Evolutionary conservation across 2,797 vertebrate genomes (phyloP).

Genomic region (Adelosebastes latens): DNA sequence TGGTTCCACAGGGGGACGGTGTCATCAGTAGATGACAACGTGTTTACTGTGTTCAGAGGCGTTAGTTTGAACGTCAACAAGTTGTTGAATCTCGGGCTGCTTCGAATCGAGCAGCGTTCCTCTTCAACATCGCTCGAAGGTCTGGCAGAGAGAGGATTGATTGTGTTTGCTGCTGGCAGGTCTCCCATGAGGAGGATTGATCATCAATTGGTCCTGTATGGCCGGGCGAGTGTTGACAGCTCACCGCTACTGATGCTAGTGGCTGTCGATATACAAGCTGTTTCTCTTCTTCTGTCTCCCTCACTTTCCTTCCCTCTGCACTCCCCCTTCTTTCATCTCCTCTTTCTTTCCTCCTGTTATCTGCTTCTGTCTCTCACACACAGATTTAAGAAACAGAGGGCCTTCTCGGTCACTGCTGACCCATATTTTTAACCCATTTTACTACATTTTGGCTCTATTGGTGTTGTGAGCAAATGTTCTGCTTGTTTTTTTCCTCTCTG

Average conservation of each 20-base stretch:
- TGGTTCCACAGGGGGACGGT: background rate
- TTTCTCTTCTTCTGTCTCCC: conserved; percentile 22
- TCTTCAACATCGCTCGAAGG: background rate
- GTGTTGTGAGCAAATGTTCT: conserved; percentile 1
- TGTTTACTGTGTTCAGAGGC: background rate
- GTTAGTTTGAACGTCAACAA: background rate
- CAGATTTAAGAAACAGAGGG: conserved; percentile 3
- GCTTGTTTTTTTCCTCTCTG: background rate
- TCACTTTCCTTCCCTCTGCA: conserved; percentile 9
- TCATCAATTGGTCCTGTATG: conserved; percentile 49
- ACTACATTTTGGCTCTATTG: background rate
- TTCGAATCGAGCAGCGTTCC: conserved; percentile 1
- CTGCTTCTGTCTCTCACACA: background rate
- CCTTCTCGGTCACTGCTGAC: background rate
- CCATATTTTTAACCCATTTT: conserved; percentile 26
- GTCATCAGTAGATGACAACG: background rate
- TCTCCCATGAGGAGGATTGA: conserved; percentile 57
- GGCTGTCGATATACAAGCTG: conserved; percentile 37
- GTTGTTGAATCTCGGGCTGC: background rate
- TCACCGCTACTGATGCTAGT: conserved; percentile 31
- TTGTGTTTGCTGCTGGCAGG: conserved; percentile 36
- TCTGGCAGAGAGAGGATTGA: conserved; percentile 47
- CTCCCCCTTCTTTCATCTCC: background rate
- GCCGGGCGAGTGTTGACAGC: conserved; percentile 41
- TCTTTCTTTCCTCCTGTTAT: background rate